These are phyloP conservation scores for Ginglymostoma cirratum DNA, from an alignment of 2,113 vertebrate genomes.

Conservation along the genomic window DNA sequence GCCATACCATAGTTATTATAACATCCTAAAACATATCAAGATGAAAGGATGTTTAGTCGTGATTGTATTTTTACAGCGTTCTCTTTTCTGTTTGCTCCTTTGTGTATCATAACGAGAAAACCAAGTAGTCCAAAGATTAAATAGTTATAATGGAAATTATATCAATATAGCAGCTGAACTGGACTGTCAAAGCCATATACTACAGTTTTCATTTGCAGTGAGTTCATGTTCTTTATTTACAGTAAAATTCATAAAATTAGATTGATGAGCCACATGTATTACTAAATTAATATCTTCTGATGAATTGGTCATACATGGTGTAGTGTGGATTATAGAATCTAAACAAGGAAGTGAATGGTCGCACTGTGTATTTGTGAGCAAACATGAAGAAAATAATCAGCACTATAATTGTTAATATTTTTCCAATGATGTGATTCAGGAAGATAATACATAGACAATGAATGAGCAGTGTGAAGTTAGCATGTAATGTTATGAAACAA, in stretches of 20 bases:
- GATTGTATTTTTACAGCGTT: background rate
- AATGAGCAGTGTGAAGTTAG: background rate
- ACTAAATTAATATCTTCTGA: background rate
- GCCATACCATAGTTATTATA: background rate
- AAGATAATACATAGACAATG: background rate
- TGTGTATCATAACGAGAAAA: background rate
- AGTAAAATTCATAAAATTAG: background rate
- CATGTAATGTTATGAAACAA: background rate
- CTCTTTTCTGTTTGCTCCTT: background rate
- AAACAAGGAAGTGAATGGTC: background rate
- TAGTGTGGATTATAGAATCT: background rate
- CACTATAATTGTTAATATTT: background rate
- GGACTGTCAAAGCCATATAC: background rate
- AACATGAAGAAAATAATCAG: background rate
- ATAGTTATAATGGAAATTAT: background rate
- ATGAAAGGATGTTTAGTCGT: background rate
- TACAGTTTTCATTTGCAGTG: background rate
- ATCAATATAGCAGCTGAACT: background rate
- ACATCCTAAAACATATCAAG: background rate
- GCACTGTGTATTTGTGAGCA: background rate
- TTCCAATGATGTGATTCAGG: background rate
- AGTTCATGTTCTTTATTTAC: background rate
- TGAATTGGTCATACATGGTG: background rate
- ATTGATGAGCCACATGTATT: background rate
- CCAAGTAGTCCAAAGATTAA: background rate